Percentiles rank a stretch among this genome's conserved stretches.
These are phyloP conservation scores for Calcarius lapponicus DNA, from an alignment of 2,797 vertebrate species.

Conservation along the genomic window DNA sequence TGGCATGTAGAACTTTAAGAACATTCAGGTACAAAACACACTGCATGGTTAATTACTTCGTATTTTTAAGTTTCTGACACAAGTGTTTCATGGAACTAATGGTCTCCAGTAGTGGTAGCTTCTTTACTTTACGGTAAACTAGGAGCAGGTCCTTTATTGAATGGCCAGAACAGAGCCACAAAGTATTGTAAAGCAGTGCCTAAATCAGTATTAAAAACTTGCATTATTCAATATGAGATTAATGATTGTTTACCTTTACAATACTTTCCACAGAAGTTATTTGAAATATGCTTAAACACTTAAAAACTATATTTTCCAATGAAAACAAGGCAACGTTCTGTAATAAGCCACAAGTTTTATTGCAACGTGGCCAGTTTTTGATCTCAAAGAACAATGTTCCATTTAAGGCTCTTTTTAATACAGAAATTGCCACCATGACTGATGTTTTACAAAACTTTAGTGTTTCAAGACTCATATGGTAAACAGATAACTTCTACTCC, in stretches of 20 bases:
- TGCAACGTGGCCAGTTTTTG: conserved; percentile 87
- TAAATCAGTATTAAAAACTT: conserved; percentile 44
- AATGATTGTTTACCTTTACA: conserved; percentile 63
- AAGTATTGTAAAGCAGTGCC: conserved; percentile 55
- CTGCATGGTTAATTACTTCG: background rate
- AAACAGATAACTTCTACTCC: conserved; percentile 81
- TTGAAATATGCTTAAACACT: conserved; percentile 66
- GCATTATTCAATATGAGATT: conserved; percentile 66
- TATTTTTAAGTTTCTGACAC: conserved; percentile 43
- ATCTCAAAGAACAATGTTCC: conserved; percentile 90
- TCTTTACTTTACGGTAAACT: conserved; percentile 51
- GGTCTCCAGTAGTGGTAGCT: conserved; percentile 54
- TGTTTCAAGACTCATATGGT: conserved; percentile 83
- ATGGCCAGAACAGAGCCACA: conserved; percentile 53
- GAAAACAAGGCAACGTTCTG: conserved; percentile 81
- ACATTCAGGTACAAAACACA: conserved; percentile 48
- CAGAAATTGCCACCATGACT: conserved; percentile 84
- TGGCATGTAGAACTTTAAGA: conserved; percentile 67
- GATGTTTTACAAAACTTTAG: conserved; percentile 80
- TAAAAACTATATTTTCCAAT: conserved; percentile 71
- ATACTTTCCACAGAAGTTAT: conserved; percentile 65
- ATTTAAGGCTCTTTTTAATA: conserved; percentile 91
- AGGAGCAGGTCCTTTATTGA: conserved; percentile 49
- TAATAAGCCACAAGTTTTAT: conserved; percentile 94
- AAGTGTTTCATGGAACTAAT: conserved; percentile 55